Evolutionary conservation across 2,888 invertebrate genomes (phyloP), one percentile per base, ranked within the genome.

Genomic region (Leptura quadrifasciata): DNA sequence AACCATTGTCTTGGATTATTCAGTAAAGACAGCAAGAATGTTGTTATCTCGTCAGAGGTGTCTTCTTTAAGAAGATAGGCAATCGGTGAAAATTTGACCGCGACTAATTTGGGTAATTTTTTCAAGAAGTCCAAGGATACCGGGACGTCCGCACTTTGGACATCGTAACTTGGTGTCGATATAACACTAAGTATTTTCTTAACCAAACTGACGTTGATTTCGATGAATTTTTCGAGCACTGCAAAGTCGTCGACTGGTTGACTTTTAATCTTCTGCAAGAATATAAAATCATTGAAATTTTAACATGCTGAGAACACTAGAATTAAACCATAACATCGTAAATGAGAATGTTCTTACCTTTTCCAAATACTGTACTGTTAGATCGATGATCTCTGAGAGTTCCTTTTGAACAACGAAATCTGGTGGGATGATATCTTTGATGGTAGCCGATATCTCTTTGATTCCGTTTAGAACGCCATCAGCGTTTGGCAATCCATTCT

Each of bases 241-340:
- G 91, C 91, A 1, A 90, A 85, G 82, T 95, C 94, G 83, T 95
- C 92, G 0, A 93, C 90, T 79, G 90, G 86, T 83, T 93, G 89
- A 65, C 91, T 89, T 64, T 89, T 91, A 24, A 94, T 86, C 90
- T 94, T 94, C 90, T 82, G 63, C 4, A 79, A 76, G 72, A 63
- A 57, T 68, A 75, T n/a, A n/a, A n/a, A n/a, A n/a, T n/a, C n/a
- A 72, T n/a, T 35, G 75, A 64, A 31, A 31, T 31, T 4, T 31
- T 31, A 74, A 12, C 18, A 60, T 2, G 21, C 3, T 18, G 57
- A 57, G n/a, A 60, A 9, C 15, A 15, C n/a, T 15, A 24, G 15
- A 9, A 21, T 0, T 21, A 5, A 20, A 58, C 10, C 0, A 3
- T 6, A 24, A 24, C 10, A 58, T 63, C 17, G 17, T 1, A 54